Evolutionary conservation across 2,888 invertebrate species (phyloP), one percentile per base, ranked within the genome.

Genomic region (Ganaspis brasiliensis): DNA sequence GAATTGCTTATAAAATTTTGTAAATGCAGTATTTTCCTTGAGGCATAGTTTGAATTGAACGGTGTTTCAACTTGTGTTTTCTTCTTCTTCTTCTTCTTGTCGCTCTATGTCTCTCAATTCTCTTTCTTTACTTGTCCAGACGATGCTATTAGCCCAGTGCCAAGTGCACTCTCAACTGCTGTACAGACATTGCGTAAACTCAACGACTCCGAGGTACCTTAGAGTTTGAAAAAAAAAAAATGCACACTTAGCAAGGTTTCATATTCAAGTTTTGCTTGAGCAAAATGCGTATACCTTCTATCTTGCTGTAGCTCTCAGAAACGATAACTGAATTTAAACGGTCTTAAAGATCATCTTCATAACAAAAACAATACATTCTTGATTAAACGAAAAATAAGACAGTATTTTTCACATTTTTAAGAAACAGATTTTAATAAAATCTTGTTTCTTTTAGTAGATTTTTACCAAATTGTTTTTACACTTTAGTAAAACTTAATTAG

Each of bases 101-200:
- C 31, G 2, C 31, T 31, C 31, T 31, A 31, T 31, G 31, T 31
- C 31, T 31, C 59, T 35, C 9, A 35, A 35, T 31, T 16, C 59
- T 59, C 59, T 59, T 59, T n/a, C 35, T 9, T 52, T 52, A 52
- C 19, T 59, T 35, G 59, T 35, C 59, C 31, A 59, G 59, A 59
- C 35, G 35, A 16, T 16, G 59, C 59, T 59, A 35, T 59, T 59
- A 59, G 16, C 35, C 19, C 31, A 59, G 59, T 59, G 59, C 59
- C 59, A 59, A 59, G 59, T 59, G 59, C 59, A 31, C 59, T 59
- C 59, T 59, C 16, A 16, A 35, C 16, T n/a, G 59, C 35, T 63
- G 19, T 5, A 63, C 61, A 40, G 35, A 35, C 35, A 31, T 35
- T 59, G 59, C 59, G 59, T 59, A 59, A 59, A 59, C 59, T 57